Evolutionary conservation across 2,113 vertebrate genomes (phyloP), one percentile per base, ranked within the genome.

Genomic region (Oryzias melastigma): DNA sequence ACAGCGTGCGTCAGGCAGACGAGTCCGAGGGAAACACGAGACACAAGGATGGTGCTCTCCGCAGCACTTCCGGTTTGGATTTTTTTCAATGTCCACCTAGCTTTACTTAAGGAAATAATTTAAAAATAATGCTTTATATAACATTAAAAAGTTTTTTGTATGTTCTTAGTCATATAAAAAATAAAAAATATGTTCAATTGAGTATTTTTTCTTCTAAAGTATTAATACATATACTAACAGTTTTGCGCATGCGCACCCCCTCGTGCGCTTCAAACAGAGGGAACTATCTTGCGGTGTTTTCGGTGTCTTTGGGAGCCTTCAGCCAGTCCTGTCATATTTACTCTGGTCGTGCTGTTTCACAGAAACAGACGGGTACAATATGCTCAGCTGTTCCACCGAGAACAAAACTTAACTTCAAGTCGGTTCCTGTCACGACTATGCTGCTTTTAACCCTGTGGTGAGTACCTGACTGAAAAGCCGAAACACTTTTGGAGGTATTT

Each of bases 1-100:
- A 82, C 71, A n/a, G 81, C 47, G 65, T 82, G 74, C 85, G 85
- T 87, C 85, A 63, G 68, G 55, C 69, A 46, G 62, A 40, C 52
- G 54, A 63, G 48, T 41, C 19, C 29, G 77, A 57, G 18, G 79
- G 75, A 63, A 0, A 2, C 3, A 7, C 7, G 5, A 0, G 13
- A 10, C 4, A 19, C 80, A 18, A 81, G 78, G 83, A 40, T n/a
- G 0, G 24, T 0, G 0, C 3, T 0, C 4, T 14, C 1, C 29
- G 6, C 0, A 0, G 0, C 1, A 40, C 50, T 60, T 62, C 59
- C 44, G 19, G 27, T 1, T 70, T 49, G 3, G 60, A 10, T 12
- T 35, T 35, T 35, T 35, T 35, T 12, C 8, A 35, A 35, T 3
- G 35, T 12, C 3, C 35, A 10, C 35, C 10, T 35, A 10, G 10